Base-by-base conservation (phyloP, 1,140 invertebrate species). In the Anthonomus grandis region DNA sequence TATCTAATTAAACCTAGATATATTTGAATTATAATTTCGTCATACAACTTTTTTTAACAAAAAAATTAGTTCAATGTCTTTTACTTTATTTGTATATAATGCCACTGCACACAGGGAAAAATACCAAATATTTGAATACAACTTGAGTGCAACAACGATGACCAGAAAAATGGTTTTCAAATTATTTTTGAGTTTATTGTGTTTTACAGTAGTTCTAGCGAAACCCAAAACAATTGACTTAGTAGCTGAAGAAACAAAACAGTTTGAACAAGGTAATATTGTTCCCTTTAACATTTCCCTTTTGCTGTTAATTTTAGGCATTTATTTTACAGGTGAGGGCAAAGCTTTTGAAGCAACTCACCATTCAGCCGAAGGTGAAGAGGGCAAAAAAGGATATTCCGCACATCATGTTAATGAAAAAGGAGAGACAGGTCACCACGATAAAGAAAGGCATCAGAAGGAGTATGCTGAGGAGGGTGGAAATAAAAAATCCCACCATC, bases 351-450 rank as follows among this genome's bases (percentile, higher is more conserved):
- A 47, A 19, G 13, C 19, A 10, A 15, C 22, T 38, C 23, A 54
- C 18, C 44, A 55, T n/a, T 22, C 46, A 9, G 79, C 57, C 9
- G 51, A 58, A 51, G 60, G 60, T 13, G 64, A 66, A 49, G 58
- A 52, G 25, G 64, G 60, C 39, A 38, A 64, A 8, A 62, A 60
- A 23, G 64, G 73, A 1, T 71, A 78, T 63, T 73, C 76, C 44
- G 60, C 75, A 0, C 73, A 80, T 17, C 81, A 84, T 59, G 75
- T 78, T 23, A 75, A 81, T 57, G 78, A 82, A 49, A 80, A 83
- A 56, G 81, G 82, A 1, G 76, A 81, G n/a, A 80, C 82, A 63
- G 82, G 81, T 4, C 78, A 83, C 25, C 81, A 84, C 64, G 74
- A 81, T 58, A 83, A 84, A 57, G 80, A 81, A 60, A 74, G 76